Conservation (phyloP, 2,888 invertebrate genomes). For the Drosophila yooni region DNA sequence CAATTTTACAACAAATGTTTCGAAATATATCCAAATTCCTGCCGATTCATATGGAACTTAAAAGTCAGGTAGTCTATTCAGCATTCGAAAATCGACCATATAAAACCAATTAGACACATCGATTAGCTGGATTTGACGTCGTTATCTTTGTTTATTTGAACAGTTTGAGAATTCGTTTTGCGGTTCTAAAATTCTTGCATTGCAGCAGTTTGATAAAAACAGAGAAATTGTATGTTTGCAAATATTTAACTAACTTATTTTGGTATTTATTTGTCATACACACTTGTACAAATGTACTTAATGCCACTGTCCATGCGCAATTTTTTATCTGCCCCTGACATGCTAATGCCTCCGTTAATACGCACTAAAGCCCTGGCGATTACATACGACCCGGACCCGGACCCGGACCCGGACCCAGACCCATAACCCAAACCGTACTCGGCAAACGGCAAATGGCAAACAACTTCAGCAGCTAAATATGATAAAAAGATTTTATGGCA, state of each 20-base stretch:
- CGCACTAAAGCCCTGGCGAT: constrained; percentile 41
- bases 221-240: constrained; percentile 40
- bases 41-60: background rate
- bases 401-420: background rate
- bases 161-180: constrained; percentile 4
- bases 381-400: constrained; percentile 39
- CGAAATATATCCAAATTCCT: background rate
- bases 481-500: constrained; percentile 38
- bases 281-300: constrained; percentile 39
- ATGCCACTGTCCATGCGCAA: constrained; percentile 53
- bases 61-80: background rate
- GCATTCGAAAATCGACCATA: background rate
- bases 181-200: constrained; percentile 5
- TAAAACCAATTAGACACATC: constrained; percentile 2
- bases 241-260: constrained; percentile 61
- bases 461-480: constrained; percentile 25
- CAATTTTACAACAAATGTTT: background rate
- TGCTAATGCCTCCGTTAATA: constrained; percentile 61
- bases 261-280: constrained; percentile 40
- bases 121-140: background rate
- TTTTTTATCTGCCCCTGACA: constrained; percentile 65
- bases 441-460: constrained; percentile 19
- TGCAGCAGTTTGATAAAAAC: constrained; percentile 1
- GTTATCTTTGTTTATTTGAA: constrained; percentile 18
- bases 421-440: background rate